Evolutionary conservation across 1,140 invertebrate species (phyloP).

Genomic region (Marisa cornuarietis): DNA sequence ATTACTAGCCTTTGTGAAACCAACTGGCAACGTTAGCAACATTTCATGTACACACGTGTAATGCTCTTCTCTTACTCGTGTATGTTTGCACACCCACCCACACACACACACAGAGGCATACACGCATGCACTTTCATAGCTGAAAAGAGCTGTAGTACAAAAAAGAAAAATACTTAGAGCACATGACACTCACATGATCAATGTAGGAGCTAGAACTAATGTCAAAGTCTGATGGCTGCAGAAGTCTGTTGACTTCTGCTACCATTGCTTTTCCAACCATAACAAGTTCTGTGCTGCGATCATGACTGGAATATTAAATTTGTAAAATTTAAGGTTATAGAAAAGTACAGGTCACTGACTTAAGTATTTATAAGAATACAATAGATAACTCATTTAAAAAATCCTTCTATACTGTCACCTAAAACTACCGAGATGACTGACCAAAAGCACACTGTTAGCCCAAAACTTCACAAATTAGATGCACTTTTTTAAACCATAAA

Average conservation of each 20-base stretch:
- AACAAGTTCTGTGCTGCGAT: constrained; percentile 41
- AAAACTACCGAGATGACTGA: too few species aligned
- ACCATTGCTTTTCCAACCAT: constrained; percentile 38
- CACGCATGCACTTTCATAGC: background rate
- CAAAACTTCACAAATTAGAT: too few species aligned
- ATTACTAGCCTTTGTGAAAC: background rate
- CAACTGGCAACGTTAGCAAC: background rate
- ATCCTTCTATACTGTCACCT: too few species aligned
- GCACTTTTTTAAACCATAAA: too few species aligned
- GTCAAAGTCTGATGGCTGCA: constrained; percentile 34
- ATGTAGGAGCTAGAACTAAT: constrained; percentile 37
- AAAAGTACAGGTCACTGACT: background rate
- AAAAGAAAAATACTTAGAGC: background rate
- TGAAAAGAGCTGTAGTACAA: background rate
- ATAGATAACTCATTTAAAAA: too few species aligned
- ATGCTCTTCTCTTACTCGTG: background rate
- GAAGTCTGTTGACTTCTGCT: constrained; percentile 35
- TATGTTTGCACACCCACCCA: background rate
- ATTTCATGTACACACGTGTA: background rate
- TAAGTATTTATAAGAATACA: too few species aligned
- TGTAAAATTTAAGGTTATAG: background rate
- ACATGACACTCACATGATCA: constrained; percentile 30
- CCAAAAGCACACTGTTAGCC: too few species aligned
- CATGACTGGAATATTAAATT: constrained; percentile 38
- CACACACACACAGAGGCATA: too few species aligned